Base-by-base conservation (phyloP, 2,113 vertebrate species). In the Quiscalus mexicanus region DNA sequence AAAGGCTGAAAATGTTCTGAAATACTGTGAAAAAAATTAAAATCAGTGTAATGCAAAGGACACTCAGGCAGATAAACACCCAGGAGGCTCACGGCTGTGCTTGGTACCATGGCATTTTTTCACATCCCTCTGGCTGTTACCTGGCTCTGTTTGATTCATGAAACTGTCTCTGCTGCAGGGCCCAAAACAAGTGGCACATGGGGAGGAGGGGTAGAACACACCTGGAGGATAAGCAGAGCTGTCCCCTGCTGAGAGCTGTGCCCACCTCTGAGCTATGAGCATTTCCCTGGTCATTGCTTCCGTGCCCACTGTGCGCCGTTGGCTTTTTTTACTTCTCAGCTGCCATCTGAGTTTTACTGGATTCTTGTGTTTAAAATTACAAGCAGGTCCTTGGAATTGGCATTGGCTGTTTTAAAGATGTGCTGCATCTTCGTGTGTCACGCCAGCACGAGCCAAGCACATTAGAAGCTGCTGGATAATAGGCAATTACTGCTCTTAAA, bases 401-500 rank as follows among this genome's bases (percentile, higher is more conserved):
- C 73, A 53, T 87, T 77, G 81, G 84, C 73, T 80, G 82, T 84
- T 96, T 94, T 93, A 70, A 93, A 92, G 90, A 95, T 56, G 90
- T 82, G 90, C 96, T 89, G 94, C 93, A 95, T 95, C 96, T 92
- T 84, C 30, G 15, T 3, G 6, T 80, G 92, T 81, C 95, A 78
- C 28, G 74, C 69, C 92, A 93, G 96, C 96, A 94, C 88, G 90
- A 96, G 94, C 96, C 91, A 76, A 89, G 95, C 95, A 58, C 94
- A 86, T 95, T 95, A 96, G 95, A 94, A 96, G 95, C 93, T 90
- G 96, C 90, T 70, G 64, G 91, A 89, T 97, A 97, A 97, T 94
- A 94, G 95, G 96, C 96, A 97, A 97, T 97, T 97, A 97, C 95
- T 95, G 96, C 83, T 97, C 96, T 97, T 97, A 96, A 96, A 90